These are phyloP conservation scores for Glandiceps talaboti DNA, from an alignment of 53 echinoderm and acorn worm genomes.

Conservation along the genomic window DNA sequence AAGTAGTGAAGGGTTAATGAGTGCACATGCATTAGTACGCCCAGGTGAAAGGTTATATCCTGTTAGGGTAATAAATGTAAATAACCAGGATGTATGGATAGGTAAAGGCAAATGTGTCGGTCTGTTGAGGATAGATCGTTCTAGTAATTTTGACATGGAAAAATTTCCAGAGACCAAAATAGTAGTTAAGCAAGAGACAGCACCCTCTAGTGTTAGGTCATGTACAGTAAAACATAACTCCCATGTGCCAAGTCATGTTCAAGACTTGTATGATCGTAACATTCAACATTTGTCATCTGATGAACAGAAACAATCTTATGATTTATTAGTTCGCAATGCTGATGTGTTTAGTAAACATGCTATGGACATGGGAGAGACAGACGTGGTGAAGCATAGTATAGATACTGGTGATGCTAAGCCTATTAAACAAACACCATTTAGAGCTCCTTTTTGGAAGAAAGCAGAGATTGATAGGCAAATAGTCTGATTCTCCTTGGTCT, in stretches of 20 bases:
- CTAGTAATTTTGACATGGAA: background rate
- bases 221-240: no score
- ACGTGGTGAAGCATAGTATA: background rate
- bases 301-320: background rate
- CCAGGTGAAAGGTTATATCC: background rate
- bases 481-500: background rate
- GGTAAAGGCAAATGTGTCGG: background rate
- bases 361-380: background rate
- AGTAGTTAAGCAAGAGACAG: background rate
- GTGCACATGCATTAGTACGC: background rate
- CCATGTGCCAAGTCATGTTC: constrained; percentile 1
- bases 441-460: background rate
- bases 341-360: constrained; percentile 1
- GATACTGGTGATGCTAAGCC: background rate
- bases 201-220: background rate
- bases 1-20: no score
- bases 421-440: background rate
- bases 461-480: background rate
- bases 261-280: constrained; percentile 1
- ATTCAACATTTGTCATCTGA: background rate
- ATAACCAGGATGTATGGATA: background rate
- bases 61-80: background rate
- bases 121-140: background rate
- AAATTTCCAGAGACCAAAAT: background rate
- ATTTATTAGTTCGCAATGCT: background rate